Percentiles rank a stretch among this genome's conserved stretches.
These are phyloP conservation scores for Gymnogyps californianus DNA, from an alignment of 2,113 vertebrate species.

Conservation along the genomic window DNA sequence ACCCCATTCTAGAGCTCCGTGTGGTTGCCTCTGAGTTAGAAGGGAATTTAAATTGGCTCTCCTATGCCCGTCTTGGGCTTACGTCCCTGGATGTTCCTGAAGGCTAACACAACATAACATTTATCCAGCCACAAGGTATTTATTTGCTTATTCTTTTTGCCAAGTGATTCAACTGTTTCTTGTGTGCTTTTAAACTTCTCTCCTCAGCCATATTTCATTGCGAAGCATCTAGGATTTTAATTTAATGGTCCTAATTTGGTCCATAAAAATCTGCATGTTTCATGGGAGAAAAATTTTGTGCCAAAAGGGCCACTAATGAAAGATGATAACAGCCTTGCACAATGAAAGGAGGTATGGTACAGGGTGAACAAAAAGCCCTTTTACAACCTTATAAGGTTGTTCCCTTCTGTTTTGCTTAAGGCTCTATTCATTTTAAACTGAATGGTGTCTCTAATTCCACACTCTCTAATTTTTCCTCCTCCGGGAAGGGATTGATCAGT, in stretches of 20 bases:
- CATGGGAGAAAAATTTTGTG: not conserved
- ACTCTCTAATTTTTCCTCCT: not conserved
- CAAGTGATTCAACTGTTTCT: not conserved
- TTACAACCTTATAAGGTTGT: not conserved
- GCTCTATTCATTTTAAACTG: not conserved
- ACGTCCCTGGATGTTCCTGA: not conserved
- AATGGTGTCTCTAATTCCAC: not conserved
- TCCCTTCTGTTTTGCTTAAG: conserved; percentile 27
- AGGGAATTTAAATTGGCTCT: not conserved
- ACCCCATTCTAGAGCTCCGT: not conserved
- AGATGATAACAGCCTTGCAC: not conserved
- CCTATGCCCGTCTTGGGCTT: not conserved
- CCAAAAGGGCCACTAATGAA: not conserved
- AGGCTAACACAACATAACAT: not conserved
- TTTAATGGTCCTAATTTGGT: not conserved
- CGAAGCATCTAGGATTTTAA: not conserved
- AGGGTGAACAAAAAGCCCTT: not conserved
- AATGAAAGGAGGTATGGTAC: not conserved
- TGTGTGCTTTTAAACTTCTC: not conserved
- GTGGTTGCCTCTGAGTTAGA: not conserved
- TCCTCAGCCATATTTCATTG: not conserved
- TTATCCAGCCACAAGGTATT: not conserved
- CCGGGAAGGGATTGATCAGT: not conserved
- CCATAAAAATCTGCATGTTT: not conserved
- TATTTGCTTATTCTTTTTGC: not conserved